Evolutionary conservation across 2,113 vertebrate species (phyloP).

Genomic region (Hiodon tergisus): DNA sequence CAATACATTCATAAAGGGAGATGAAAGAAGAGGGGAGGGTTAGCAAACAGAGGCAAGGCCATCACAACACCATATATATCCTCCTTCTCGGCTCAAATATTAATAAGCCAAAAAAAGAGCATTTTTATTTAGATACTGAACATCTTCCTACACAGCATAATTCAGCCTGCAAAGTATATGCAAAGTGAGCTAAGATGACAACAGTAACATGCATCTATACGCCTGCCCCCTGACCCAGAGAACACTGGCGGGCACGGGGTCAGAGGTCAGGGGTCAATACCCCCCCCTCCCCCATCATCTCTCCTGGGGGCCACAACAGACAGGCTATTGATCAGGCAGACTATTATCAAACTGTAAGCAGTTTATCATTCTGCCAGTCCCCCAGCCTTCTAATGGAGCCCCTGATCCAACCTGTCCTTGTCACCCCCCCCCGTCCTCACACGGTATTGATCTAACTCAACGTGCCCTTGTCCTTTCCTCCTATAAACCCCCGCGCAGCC

Average conservation of each 20-base stretch:
- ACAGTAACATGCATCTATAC: too few species aligned
- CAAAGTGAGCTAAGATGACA: constrained; percentile 17
- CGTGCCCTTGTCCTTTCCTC: constrained; percentile 42
- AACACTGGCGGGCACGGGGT: constrained; percentile 12
- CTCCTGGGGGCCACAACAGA: constrained; percentile 47
- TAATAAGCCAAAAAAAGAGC: constrained; percentile 36
- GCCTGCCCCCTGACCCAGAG: not conserved
- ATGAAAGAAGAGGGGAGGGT: constrained; percentile 2
- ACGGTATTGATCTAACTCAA: constrained; percentile 38
- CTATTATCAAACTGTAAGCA: constrained; percentile 66
- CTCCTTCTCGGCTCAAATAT: constrained; percentile 14
- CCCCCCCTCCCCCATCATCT: constrained; percentile 43
- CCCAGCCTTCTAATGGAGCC: constrained; percentile 56
- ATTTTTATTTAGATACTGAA: constrained; percentile 40
- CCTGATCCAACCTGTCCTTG: constrained; percentile 11
- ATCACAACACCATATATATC: constrained; percentile 37
- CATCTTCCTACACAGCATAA: constrained; percentile 36
- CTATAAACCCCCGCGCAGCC: not conserved
- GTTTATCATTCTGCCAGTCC: constrained; percentile 65
- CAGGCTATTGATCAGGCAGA: constrained; percentile 66
- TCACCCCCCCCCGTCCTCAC: constrained; percentile 30
- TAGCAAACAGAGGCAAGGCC: constrained; percentile 25
- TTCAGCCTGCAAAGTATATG: constrained; percentile 41
- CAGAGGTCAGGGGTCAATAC: constrained; percentile 49
- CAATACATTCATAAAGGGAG: constrained; percentile 41